Conservation (phyloP, 92 coral and sea anemone species). For the Ricordea florida region DNA sequence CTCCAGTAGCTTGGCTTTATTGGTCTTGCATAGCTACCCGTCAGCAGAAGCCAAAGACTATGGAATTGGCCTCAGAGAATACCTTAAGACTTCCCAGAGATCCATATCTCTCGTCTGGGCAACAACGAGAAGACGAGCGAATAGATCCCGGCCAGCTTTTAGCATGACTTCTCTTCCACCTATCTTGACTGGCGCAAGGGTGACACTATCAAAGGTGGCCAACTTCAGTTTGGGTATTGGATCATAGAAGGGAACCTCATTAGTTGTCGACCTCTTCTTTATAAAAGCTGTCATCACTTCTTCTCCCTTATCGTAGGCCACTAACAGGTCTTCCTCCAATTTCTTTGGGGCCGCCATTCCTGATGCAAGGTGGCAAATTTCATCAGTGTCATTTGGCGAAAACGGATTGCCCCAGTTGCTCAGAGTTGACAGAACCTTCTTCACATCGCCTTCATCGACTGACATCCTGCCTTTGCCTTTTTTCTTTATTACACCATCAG, state of each 20-base stretch:
- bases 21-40: constrained; percentile 71
- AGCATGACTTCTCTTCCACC: constrained; percentile 52
- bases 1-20: constrained; percentile 59
- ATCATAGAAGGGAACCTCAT: constrained; percentile 45
- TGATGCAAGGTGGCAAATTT: no score
- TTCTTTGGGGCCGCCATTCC: no score
- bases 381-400: no score
- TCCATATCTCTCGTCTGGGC: constrained; percentile 66
- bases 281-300: constrained; percentile 40
- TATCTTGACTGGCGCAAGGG: constrained; percentile 39
- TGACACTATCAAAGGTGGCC: constrained; percentile 46
- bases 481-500: no score
- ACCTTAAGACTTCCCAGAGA: constrained; percentile 44
- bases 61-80: constrained; percentile 65
- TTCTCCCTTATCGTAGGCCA: constrained; percentile 50
- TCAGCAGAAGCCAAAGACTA: constrained; percentile 68
- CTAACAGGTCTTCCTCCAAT: constrained; percentile 40
- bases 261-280: constrained; percentile 13
- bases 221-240: constrained; percentile 40
- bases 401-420: no score
- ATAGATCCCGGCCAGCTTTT: constrained; percentile 62
- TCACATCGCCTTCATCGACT: constrained; percentile 14
- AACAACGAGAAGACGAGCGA: constrained; percentile 55
- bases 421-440: no score
- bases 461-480: constrained; percentile 8